phyloP scores from a whole-genome alignment of 2,888 invertebrate species.

The Phengaris arion region DNA sequence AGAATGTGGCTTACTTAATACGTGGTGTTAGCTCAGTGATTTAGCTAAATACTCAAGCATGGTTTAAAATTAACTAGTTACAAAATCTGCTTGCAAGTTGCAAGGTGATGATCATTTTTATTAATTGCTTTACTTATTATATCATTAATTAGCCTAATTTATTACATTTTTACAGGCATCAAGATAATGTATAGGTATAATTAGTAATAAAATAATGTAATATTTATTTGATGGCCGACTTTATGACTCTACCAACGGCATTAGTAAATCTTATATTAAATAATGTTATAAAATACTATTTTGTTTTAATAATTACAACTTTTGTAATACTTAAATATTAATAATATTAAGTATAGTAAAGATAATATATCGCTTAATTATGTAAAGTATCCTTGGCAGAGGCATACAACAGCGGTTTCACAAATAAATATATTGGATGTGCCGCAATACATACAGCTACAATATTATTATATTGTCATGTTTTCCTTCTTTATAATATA shows the following conservation, averaged over 20 bases:
- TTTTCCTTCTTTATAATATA: no score
- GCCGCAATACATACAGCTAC: neutral
- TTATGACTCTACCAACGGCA: neutral
- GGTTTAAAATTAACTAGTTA: neutral
- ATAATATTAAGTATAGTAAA: conserved; percentile 21
- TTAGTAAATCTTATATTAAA: neutral
- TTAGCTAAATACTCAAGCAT: no score
- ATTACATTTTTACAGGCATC: neutral
- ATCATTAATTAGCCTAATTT: neutral
- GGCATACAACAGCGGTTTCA: neutral
- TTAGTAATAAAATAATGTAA: conserved; percentile 18
- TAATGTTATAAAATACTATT: conserved; percentile 15
- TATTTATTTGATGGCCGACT: conserved; percentile 11
- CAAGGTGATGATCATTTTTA: neutral
- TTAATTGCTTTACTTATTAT: neutral
- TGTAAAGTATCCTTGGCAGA: conserved; percentile 14
- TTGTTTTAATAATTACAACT: neutral
- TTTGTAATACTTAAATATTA: conserved; percentile 18
- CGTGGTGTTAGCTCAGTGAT: no score
- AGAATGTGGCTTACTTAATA: no score
- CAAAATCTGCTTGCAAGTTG: neutral
- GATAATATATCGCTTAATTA: conserved; percentile 22
- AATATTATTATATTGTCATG: neutral
- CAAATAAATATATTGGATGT: neutral
- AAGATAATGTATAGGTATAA: neutral